phyloP scores from a whole-genome alignment of 2,888 invertebrate species.

The Syrphus vitripennis region DNA sequence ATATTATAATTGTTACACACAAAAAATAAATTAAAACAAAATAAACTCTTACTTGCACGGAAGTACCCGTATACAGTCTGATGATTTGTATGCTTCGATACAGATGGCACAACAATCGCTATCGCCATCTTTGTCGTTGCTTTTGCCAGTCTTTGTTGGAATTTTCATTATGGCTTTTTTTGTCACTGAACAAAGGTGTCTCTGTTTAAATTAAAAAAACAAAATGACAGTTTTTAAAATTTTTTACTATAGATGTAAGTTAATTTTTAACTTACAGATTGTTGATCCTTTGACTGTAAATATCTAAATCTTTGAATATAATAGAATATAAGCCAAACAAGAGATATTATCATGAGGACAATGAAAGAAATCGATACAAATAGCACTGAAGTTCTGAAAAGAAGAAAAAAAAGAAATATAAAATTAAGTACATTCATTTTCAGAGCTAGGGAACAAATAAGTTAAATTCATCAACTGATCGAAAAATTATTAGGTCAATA shows the following conservation, averaged over 20 bases:
- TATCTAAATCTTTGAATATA: conserved; percentile 97
- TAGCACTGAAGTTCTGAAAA: conserved; percentile 92
- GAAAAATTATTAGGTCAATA: too few relatives aligned
- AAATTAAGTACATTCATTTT: background rate
- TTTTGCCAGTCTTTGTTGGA: conserved; percentile 93
- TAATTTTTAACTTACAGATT: conserved; percentile 85
- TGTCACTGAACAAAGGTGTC: conserved; percentile 94
- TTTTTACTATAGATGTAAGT: too few relatives aligned
- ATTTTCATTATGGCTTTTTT: conserved; percentile 97
- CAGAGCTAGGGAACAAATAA: background rate
- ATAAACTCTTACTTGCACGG: conserved; percentile 91
- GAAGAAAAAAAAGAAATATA: conserved; percentile 56
- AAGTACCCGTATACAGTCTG: conserved; percentile 92
- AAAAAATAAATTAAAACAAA: background rate
- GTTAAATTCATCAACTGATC: too few relatives aligned
- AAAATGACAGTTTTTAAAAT: too few relatives aligned
- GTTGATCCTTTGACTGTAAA: conserved; percentile 95
- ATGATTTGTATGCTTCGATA: conserved; percentile 94
- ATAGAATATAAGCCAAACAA: conserved; percentile 98
- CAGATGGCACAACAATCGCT: conserved; percentile 97
- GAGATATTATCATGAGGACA: conserved; percentile 95
- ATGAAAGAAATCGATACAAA: conserved; percentile 98
- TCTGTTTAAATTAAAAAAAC: conserved; percentile 83
- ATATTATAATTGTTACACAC: background rate
- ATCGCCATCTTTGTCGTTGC: conserved; percentile 92